Evolutionary conservation across 53 echinoderm and acorn worm genomes (phyloP).

Genomic region (Echinarachnius parma): DNA sequence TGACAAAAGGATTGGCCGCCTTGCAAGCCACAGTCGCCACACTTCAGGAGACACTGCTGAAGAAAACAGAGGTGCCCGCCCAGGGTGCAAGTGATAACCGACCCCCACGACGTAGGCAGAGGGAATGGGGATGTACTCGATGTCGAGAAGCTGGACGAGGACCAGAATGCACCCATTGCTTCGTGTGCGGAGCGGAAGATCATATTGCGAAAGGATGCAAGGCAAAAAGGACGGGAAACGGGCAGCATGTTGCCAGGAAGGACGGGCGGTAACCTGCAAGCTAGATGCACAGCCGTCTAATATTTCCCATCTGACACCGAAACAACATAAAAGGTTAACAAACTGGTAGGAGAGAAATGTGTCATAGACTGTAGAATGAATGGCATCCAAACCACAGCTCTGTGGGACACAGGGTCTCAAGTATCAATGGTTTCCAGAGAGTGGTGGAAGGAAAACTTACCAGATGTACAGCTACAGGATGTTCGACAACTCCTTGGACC

Average conservation of each 20-base stretch:
- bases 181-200: constrained; percentile 4
- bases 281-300: neutral
- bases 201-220: neutral
- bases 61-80: too few relatives aligned
- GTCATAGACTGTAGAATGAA: constrained; percentile 39
- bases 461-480: neutral
- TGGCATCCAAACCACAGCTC: constrained; percentile 2
- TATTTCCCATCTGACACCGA: constrained; percentile 37
- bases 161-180: constrained; percentile 32
- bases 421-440: constrained; percentile 41
- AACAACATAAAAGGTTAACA: constrained; percentile 20
- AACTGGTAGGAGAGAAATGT: constrained; percentile 42
- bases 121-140: too few relatives aligned
- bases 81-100: too few relatives aligned
- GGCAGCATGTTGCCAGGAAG: constrained; percentile 10
- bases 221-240: constrained; percentile 39
- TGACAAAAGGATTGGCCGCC: too few relatives aligned
- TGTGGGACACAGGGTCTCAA: constrained; percentile 61
- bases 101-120: too few relatives aligned
- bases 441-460: constrained; percentile 33
- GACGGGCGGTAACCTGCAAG: constrained; percentile 32
- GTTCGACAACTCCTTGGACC: constrained; percentile 18
- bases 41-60: too few relatives aligned
- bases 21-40: too few relatives aligned
- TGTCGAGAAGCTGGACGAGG: constrained; percentile 19